A percentile compares a stretch with the other conserved stretches of the same genome.
phyloP scores from a whole-genome alignment of 1,140 invertebrate genomes.

The Pseudomyrmex cubaensis region DNA sequence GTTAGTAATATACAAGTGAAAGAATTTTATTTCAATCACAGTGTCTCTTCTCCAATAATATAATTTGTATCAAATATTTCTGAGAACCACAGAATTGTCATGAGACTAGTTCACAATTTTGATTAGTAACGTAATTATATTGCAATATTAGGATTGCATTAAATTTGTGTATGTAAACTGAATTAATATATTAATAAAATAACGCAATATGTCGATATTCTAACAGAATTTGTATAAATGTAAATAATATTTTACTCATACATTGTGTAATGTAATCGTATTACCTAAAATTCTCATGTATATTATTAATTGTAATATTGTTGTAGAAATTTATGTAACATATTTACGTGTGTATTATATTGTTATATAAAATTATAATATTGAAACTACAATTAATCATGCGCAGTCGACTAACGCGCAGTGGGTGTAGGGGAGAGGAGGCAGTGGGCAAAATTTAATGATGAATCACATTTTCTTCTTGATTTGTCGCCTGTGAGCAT shows the following conservation, averaged over 20 bases:
- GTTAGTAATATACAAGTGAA: neutral
- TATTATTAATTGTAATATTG: neutral
- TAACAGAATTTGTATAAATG: neutral
- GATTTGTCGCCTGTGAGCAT: conserved; percentile 43
- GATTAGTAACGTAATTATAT: neutral
- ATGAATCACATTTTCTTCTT: neutral
- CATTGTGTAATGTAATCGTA: neutral
- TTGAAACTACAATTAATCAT: conserved; percentile 16
- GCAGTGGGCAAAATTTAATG: neutral
- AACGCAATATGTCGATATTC: neutral
- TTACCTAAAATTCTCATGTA: neutral
- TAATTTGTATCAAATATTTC: neutral
- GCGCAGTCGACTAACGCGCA: neutral
- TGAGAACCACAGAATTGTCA: neutral
- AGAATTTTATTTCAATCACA: neutral
- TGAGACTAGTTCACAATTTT: neutral
- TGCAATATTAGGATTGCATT: neutral
- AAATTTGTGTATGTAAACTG: neutral
- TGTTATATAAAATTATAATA: neutral
- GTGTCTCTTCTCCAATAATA: no score
- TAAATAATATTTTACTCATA: conserved; percentile 3
- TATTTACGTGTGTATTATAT: no score
- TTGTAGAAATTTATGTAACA: no score
- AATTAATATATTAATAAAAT: neutral
- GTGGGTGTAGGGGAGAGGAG: neutral